phyloP scores from a whole-genome alignment of 1,140 invertebrate genomes.

The Charaxes varanes region DNA sequence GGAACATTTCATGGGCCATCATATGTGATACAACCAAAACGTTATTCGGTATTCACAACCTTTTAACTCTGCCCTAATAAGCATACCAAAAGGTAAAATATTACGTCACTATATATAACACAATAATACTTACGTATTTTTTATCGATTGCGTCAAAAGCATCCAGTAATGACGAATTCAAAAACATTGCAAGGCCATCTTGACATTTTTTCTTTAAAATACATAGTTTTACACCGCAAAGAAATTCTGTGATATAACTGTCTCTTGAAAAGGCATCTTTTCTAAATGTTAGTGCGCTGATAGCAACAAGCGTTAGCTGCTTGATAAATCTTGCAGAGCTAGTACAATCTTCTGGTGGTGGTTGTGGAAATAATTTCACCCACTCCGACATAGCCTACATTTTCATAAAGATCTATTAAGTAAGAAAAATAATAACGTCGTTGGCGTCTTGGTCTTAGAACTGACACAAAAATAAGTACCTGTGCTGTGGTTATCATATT shows the following conservation, averaged over 20 bases:
- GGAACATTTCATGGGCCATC: too few relatives aligned
- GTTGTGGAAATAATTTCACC: conserved; percentile 43
- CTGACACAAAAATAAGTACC: background rate
- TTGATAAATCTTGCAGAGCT: conserved; percentile 60
- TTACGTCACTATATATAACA: too few relatives aligned
- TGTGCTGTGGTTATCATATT: too few relatives aligned
- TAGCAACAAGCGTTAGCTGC: conserved; percentile 45
- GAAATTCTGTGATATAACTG: conserved; percentile 39
- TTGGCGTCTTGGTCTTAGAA: background rate
- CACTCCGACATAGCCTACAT: conserved; percentile 47
- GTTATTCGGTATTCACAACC: too few relatives aligned
- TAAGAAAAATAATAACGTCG: too few relatives aligned
- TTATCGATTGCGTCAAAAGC: conserved; percentile 58
- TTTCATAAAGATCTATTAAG: too few relatives aligned
- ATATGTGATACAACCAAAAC: too few relatives aligned
- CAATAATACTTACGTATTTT: conserved; percentile 60
- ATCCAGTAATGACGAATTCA: conserved; percentile 42
- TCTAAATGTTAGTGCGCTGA: conserved; percentile 51
- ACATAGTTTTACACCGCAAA: conserved; percentile 37
- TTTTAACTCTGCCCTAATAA: too few relatives aligned
- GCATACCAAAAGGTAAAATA: too few relatives aligned
- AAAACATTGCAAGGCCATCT: conserved; percentile 47
- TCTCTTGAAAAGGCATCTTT: conserved; percentile 48
- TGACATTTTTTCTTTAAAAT: conserved; percentile 48
- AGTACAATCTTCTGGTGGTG: conserved; percentile 44